Conservation (phyloP, 1,140 invertebrate genomes). For the Colletes latitarsis region DNA sequence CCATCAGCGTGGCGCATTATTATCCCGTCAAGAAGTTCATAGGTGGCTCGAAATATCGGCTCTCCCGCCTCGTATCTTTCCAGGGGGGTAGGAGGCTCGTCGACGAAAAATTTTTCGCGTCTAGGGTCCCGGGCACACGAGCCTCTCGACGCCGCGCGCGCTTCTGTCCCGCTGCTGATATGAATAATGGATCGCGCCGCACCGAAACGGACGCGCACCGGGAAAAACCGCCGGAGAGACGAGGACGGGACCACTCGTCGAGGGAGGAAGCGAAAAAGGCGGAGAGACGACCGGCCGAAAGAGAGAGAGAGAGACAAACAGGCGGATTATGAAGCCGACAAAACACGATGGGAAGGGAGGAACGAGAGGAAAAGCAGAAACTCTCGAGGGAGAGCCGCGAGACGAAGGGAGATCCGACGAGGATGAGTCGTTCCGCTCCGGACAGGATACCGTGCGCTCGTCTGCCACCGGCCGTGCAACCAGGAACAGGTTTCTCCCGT, state of each 20-base stretch:
- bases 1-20: slow-evolving; percentile 1
- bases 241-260: neutral
- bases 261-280: slow-evolving; percentile 42
- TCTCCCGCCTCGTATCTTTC: neutral
- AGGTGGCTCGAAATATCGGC: slow-evolving; percentile 12
- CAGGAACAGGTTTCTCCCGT: slow-evolving; percentile 2
- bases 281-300: neutral
- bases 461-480: slow-evolving; percentile 1
- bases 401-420: slow-evolving; percentile 8
- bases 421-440: neutral
- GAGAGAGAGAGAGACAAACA: neutral
- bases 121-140: neutral
- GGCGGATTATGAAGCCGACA: slow-evolving; percentile 43
- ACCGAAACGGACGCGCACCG: slow-evolving; percentile 21
- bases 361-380: slow-evolving; percentile 18
- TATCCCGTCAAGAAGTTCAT: slow-evolving; percentile 5
- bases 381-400: slow-evolving; percentile 6
- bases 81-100: neutral
- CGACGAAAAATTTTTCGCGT: neutral
- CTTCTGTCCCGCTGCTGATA: slow-evolving; percentile 62
- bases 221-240: slow-evolving; percentile 5
- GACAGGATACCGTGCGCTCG: neutral
- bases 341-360: slow-evolving; percentile 14
- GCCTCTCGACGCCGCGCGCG: neutral
- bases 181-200: slow-evolving; percentile 70